Conservation (phyloP, 1,140 invertebrate species). For the Ctenoplectra terminalis region DNA sequence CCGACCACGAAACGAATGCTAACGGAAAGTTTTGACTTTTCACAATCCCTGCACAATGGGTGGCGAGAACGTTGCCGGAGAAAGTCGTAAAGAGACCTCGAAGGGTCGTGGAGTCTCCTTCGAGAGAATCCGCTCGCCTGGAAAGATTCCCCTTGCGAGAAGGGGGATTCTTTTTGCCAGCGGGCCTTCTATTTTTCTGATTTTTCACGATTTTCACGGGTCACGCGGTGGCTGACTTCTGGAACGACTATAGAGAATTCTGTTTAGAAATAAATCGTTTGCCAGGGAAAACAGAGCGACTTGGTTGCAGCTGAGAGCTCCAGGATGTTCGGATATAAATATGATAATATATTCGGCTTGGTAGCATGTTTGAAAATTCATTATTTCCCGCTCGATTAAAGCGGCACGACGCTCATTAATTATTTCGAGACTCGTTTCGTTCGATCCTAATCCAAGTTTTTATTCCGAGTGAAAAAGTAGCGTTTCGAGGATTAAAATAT, state of each 20-base stretch:
- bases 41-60: constrained; percentile 31
- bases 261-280: neutral
- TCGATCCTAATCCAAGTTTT: neutral
- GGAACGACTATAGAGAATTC: neutral
- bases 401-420: neutral
- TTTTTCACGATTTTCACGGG: constrained; percentile 2
- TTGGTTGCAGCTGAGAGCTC: no score
- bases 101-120: neutral
- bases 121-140: constrained; percentile 1
- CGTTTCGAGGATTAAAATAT: constrained; percentile 45
- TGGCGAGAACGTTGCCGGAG: neutral
- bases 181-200: neutral
- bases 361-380: neutral
- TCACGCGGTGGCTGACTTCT: neutral
- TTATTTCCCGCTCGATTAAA: constrained; percentile 9
- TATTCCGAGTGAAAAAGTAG: no score
- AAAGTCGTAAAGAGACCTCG: constrained; percentile 6
- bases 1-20: neutral
- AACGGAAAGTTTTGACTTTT: constrained; percentile 49
- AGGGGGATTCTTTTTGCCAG: neutral
- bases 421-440: neutral
- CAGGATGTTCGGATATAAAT: neutral
- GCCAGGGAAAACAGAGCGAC: no score
- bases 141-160: neutral
- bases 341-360: neutral